These are phyloP conservation scores for Eleutherodactylus coqui DNA, from an alignment of 2,797 vertebrate species.

Conservation along the genomic window DNA sequence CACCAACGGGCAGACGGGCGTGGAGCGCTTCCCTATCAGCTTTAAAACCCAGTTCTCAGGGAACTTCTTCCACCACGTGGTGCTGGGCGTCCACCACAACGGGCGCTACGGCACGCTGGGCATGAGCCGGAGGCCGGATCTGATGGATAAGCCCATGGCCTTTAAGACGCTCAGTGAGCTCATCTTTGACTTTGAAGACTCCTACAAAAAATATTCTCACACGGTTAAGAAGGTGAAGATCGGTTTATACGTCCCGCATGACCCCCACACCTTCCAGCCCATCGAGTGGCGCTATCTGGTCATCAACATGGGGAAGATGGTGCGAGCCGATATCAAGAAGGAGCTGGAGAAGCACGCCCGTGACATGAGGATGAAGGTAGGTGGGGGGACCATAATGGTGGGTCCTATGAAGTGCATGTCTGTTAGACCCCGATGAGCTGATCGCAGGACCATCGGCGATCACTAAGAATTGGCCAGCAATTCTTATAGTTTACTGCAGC, in stretches of 20 bases:
- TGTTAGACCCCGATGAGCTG: no score
- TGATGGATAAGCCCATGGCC: constrained; percentile 93
- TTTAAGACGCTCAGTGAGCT: constrained; percentile 93
- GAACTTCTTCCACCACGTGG: constrained; percentile 94
- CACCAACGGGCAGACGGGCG: constrained; percentile 90
- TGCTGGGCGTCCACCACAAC: constrained; percentile 93
- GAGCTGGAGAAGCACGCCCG: constrained; percentile 95
- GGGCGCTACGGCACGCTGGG: constrained; percentile 92
- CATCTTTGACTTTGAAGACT: constrained; percentile 95
- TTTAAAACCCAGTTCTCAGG: constrained; percentile 98
- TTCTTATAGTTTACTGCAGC: no score
- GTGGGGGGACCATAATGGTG: no score
- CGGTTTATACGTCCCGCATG: constrained; percentile 91
- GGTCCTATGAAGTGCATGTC: no score
- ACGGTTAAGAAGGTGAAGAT: constrained; percentile 96
- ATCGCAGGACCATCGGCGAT: no score
- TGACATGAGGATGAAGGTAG: constrained; percentile 98
- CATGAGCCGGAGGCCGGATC: constrained; percentile 92
- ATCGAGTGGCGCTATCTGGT: constrained; percentile 96
- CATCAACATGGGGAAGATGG: constrained; percentile 86
- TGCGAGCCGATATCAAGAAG: constrained; percentile 87
- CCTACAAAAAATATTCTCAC: constrained; percentile 94
- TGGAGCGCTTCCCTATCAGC: constrained; percentile 97
- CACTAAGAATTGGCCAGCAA: no score
- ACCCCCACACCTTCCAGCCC: constrained; percentile 94